These are phyloP conservation scores for Ecliptopera silaceata DNA, from an alignment of 2,888 invertebrate species.

Conservation along the genomic window DNA sequence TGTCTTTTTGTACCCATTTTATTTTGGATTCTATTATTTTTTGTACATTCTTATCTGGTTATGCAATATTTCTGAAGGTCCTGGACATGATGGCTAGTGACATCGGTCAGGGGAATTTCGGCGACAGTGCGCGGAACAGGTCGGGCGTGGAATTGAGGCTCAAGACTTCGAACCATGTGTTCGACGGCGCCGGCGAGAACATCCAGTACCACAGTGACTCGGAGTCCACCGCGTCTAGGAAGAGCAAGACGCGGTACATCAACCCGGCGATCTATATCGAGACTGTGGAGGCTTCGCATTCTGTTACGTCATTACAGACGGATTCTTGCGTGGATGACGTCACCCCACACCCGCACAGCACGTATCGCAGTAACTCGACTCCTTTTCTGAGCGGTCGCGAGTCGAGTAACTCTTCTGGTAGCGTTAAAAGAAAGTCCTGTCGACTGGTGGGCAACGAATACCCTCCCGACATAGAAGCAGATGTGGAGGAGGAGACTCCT, in stretches of 20 bases:
- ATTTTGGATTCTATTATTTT: constrained; percentile 22
- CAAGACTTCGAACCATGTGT: constrained; percentile 64
- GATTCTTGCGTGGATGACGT: constrained; percentile 62
- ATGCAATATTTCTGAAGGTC: constrained; percentile 20
- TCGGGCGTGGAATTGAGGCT: constrained; percentile 45
- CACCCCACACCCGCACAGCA: constrained; percentile 74
- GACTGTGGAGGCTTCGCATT: constrained; percentile 68
- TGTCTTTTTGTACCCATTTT: constrained; percentile 18
- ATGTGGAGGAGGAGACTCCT: constrained; percentile 57
- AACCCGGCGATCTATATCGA: constrained; percentile 85
- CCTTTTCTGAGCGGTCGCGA: constrained; percentile 68
- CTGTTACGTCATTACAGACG: constrained; percentile 67
- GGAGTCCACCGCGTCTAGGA: constrained; percentile 64
- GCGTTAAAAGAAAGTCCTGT: constrained; percentile 71
- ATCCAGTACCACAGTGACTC: constrained; percentile 72
- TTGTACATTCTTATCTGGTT: constrained; percentile 27
- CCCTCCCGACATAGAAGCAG: constrained; percentile 31
- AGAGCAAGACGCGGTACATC: constrained; percentile 79
- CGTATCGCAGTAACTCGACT: constrained; percentile 72
- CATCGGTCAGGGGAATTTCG: constrained; percentile 62
- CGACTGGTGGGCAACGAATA: constrained; percentile 46
- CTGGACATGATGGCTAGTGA: constrained; percentile 59
- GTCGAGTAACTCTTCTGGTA: constrained; percentile 61
- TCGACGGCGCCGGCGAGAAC: constrained; percentile 75
- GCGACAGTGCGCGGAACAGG: constrained; percentile 65